Conservation (phyloP, 2,797 vertebrate species). For the Pantherophis alleghaniensis region DNA sequence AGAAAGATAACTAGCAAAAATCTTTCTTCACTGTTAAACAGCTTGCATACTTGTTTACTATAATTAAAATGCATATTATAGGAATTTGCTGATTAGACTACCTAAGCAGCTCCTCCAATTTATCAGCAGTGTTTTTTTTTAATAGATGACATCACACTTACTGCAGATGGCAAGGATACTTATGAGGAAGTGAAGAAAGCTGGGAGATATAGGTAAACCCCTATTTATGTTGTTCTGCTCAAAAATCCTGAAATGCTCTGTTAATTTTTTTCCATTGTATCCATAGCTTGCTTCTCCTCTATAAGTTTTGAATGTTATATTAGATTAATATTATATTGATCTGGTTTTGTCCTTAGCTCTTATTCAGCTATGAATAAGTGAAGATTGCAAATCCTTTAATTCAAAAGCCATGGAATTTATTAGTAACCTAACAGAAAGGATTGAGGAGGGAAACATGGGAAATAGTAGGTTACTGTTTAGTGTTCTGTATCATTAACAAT, state of each 20-base stretch:
- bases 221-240: constrained; percentile 10
- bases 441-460: neutral
- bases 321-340: neutral
- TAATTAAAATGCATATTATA: neutral
- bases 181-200: constrained; percentile 94
- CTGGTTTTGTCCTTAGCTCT: neutral
- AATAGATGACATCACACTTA: constrained; percentile 93
- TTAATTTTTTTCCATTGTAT: neutral
- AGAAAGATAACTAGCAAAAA: neutral
- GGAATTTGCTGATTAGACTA: neutral
- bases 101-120: neutral
- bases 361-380: neutral
- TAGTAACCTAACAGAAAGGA: neutral
- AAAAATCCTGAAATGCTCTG: neutral
- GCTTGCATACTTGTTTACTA: neutral
- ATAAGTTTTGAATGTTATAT: neutral
- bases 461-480: neutral
- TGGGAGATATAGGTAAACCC: constrained; percentile 87
- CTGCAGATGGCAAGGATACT: constrained; percentile 91
- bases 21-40: neutral
- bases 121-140: neutral
- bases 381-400: neutral
- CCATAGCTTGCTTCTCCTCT: neutral
- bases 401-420: neutral
- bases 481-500: neutral